phyloP scores from a whole-genome alignment of 2,113 vertebrate species.

The Lagopus leucura region DNA sequence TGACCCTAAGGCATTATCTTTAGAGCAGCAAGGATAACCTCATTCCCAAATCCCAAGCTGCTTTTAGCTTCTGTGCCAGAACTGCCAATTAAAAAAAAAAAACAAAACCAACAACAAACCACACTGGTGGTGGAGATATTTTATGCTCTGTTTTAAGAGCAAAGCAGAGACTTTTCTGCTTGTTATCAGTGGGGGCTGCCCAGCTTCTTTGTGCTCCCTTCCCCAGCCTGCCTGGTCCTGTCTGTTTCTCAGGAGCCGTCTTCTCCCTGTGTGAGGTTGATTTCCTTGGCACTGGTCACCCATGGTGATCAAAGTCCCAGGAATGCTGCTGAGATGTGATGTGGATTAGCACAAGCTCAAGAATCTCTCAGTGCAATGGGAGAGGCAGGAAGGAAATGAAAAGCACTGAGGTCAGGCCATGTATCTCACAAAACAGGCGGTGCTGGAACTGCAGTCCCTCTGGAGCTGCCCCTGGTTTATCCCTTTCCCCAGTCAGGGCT shows the following conservation, averaged over 20 bases:
- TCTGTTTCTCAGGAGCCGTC: neutral
- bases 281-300: neutral
- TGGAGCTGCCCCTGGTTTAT: neutral
- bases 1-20: neutral
- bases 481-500: neutral
- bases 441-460: neutral
- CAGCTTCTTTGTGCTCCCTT: neutral
- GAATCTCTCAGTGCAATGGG: neutral
- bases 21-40: neutral
- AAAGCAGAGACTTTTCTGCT: neutral
- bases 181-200: fast-evolving
- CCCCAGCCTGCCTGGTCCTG: neutral
- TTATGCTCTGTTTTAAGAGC: neutral
- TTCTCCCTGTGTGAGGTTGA: neutral
- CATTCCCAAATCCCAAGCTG: neutral
- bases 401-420: fast-evolving
- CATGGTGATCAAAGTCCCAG: neutral
- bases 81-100: neutral
- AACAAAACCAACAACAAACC: no score
- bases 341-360: neutral
- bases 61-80: neutral
- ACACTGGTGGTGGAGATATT: neutral
- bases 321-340: neutral
- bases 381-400: neutral
- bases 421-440: neutral